Base-by-base conservation (phyloP, 1,140 invertebrate species). In the Lethrus apterus region DNA sequence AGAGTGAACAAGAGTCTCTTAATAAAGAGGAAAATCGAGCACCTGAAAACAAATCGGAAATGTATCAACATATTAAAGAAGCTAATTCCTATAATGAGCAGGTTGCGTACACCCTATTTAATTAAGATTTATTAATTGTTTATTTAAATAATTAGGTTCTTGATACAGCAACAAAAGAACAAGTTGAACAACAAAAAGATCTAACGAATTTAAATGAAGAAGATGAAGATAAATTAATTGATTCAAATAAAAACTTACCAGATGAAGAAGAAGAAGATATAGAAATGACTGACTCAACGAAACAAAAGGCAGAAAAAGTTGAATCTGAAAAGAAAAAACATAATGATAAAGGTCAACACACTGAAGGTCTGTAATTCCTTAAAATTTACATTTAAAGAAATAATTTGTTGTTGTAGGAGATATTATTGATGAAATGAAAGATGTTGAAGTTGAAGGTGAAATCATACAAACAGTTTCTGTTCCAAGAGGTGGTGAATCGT, bases 1-100 rank as follows among this genome's bases (percentile, higher is more conserved):
- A 77, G 3, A 64, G 68, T 24, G 54, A 66, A 44, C 55, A 55
- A 32, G 53, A 59, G 13, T 57, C 69, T 42, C 66, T 79, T 9
- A 63, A 77, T 0, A 63, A 76, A 8, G 70, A 69, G n/a, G 61
- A 68, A 3, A 57, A 66, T 10, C 58, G 73, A 4, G 61, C 74
- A 5, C 60, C 70, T 1, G 64, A 75, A 4, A 57, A 63, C 29
- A 72, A 77, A 18, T 73, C 81, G 2, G 84, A 90, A 34, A 71
- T 84, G 30, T 94, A 85, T 65, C 83, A 94, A 66, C 92, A 95
- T 65, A 81, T 95, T 1, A 81, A 85, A 54, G 79, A 91, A 53
- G 76, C 86, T 0, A 81, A 84, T 46, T 78, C 80, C 19, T 76
- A 70, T 38, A 79, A 81, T 55, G 67, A 66, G 32, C 72, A 75